Percentiles rank a stretch among this genome's conserved stretches.
phyloP scores from a whole-genome alignment of 1,140 invertebrate genomes.

The Cheumatopsyche charites region DNA sequence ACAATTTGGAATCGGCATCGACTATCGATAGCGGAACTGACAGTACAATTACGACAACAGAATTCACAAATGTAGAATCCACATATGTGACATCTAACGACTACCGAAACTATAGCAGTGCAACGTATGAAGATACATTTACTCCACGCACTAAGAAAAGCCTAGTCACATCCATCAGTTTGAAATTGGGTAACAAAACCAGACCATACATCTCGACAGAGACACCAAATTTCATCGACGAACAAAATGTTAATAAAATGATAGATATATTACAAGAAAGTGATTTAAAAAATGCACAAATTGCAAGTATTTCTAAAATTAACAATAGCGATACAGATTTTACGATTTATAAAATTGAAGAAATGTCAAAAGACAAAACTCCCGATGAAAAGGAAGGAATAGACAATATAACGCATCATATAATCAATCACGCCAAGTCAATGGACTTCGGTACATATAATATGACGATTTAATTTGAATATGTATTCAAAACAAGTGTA shows the following conservation, averaged over 20 bases:
- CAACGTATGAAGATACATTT: slow-evolving; percentile 34
- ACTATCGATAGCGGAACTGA: slow-evolving; percentile 29
- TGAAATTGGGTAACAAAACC: slow-evolving; percentile 51
- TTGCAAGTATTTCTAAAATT: slow-evolving; percentile 38
- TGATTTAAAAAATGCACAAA: slow-evolving; percentile 38
- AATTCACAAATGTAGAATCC: background rate
- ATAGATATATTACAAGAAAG: slow-evolving; percentile 35
- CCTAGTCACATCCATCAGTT: slow-evolving; percentile 54
- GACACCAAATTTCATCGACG: slow-evolving; percentile 13
- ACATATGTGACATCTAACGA: background rate
- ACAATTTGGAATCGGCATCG: background rate
- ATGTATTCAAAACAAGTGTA: no score
- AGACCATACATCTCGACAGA: slow-evolving; percentile 38
- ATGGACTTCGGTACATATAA: slow-evolving; percentile 22
- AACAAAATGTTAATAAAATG: slow-evolving; percentile 31
- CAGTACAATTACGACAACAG: slow-evolving; percentile 5
- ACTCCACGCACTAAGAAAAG: slow-evolving; percentile 52
- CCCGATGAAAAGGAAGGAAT: slow-evolving; percentile 23
- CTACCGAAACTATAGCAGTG: slow-evolving; percentile 22
- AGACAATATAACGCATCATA: slow-evolving; percentile 39
- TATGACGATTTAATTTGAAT: background rate
- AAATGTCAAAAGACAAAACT: slow-evolving; percentile 23
- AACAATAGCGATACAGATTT: slow-evolving; percentile 37
- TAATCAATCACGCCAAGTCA: slow-evolving; percentile 39
- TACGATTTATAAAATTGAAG: slow-evolving; percentile 48